Evolutionary conservation across 1,140 invertebrate genomes (phyloP), one percentile per base, ranked within the genome.

Genomic region (Drosophila teissieri): DNA sequence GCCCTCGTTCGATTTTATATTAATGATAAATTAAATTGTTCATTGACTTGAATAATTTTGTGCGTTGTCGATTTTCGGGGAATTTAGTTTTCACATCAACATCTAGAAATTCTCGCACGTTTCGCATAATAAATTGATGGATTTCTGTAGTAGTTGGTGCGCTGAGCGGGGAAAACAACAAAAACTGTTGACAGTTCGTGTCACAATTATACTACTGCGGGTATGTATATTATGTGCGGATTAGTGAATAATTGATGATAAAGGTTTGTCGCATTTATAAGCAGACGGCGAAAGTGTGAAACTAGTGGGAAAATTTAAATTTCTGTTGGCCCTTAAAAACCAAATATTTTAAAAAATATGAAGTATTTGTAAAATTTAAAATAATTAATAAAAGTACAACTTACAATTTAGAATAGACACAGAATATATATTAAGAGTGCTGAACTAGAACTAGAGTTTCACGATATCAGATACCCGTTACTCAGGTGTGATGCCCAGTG

Each of bases 21-120:
- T 89, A 89, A 89, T 89, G 84, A 89, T 89, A 89, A 89, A 89
- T 89, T 89, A 89, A 89, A 89, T 89, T 89, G 84, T 89, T 89
- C 84, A 89, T 89, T 89, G 84, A 89, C 84, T 89, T 89, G 84
- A 89, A 89, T 89, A 89, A 89, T 89, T 89, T 80, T 89, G 77
- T 89, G 84, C 76, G 78, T 82, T 75, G 81, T 81, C 83, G 78
- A 45, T 76, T 58, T 78, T 57, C 61, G 49, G 77, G 74, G 61
- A 69, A 45, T 55, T 70, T 78, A 86, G 78, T 84, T 85, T 80
- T 40, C 60, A 44, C 46, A 58, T 34, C 52, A 31, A 37, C 36
- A 1, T 24, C 7, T 15, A 6, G 11, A 10, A 11, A 48, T 17
- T 63, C 17, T n/a, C 27, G 12, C 37, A 14, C 37, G 36, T 15